phyloP scores from a whole-genome alignment of 2,888 invertebrate species.

The Synergus itoensis region DNA sequence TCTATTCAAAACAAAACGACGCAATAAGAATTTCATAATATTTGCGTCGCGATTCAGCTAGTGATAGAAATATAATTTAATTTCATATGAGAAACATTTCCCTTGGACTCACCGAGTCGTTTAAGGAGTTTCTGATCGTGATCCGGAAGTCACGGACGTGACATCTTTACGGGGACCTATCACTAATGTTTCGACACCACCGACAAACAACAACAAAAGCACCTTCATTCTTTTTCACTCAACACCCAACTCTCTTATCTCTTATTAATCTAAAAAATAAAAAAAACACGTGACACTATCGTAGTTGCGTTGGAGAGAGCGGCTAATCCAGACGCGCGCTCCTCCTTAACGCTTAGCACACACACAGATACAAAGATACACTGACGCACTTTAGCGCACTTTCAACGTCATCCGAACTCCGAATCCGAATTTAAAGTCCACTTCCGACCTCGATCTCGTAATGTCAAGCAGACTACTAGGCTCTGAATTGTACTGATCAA shows the following conservation, averaged over 20 bases:
- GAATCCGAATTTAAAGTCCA: neutral
- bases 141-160: neutral
- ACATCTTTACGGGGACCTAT: neutral
- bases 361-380: conserved; percentile 20
- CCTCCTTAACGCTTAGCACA: conserved; percentile 32
- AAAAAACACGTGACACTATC: conserved; percentile 32
- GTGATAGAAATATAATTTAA: neutral
- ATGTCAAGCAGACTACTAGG: neutral
- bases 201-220: neutral
- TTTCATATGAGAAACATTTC: neutral
- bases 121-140: neutral
- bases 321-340: conserved; percentile 73
- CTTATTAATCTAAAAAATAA: neutral
- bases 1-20: neutral
- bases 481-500: neutral
- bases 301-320: conserved; percentile 56
- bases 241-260: neutral
- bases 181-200: neutral
- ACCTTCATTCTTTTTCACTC: conserved; percentile 44
- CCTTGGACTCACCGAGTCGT: conserved; percentile 20
- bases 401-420: neutral
- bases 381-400: conserved; percentile 5
- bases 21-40: neutral
- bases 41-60: neutral
- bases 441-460: too few relatives aligned